Percentiles rank a stretch among this genome's conserved stretches.
Conservation (phyloP, 2,888 invertebrate species). For the Aricia artaxerxes region DNA sequence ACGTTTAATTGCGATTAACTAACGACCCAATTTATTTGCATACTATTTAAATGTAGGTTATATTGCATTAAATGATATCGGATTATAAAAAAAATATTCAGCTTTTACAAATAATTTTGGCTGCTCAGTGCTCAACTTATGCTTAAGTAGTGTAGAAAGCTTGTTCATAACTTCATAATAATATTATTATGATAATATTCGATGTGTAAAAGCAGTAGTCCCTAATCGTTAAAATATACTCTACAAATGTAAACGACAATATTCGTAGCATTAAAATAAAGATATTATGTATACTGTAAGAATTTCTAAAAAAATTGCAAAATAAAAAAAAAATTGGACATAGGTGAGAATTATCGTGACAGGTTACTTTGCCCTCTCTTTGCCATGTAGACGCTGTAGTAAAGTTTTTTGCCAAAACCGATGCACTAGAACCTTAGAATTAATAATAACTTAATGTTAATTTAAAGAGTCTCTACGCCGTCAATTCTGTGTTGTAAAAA, state of each 20-base stretch:
- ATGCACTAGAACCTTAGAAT: conserved; percentile 56
- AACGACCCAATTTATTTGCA: not conserved
- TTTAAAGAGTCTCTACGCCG: conserved; percentile 76
- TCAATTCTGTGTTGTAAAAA: conserved; percentile 77
- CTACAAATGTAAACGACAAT: not conserved
- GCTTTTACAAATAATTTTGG: not conserved
- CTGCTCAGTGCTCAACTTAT: conserved; percentile 17
- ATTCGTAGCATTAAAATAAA: not conserved
- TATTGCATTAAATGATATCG: not conserved
- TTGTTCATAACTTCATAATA: not conserved
- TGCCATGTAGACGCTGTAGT: not conserved
- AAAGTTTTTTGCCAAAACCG: conserved; percentile 37
- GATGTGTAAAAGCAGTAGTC: not conserved
- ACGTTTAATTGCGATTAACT: not conserved
- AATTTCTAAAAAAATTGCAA: conserved; percentile 17
- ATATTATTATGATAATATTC: not conserved
- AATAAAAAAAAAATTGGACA: conserved; percentile 56
- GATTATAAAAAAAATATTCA: not conserved
- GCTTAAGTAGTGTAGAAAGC: not conserved
- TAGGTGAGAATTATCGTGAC: conserved; percentile 75
- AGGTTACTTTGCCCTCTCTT: conserved; percentile 28
- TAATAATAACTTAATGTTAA: conserved; percentile 64
- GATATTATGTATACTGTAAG: not conserved
- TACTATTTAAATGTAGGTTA: not conserved
- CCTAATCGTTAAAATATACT: not conserved